These are phyloP conservation scores for Syritta pipiens DNA, from an alignment of 2,888 invertebrate genomes.

Conservation along the genomic window DNA sequence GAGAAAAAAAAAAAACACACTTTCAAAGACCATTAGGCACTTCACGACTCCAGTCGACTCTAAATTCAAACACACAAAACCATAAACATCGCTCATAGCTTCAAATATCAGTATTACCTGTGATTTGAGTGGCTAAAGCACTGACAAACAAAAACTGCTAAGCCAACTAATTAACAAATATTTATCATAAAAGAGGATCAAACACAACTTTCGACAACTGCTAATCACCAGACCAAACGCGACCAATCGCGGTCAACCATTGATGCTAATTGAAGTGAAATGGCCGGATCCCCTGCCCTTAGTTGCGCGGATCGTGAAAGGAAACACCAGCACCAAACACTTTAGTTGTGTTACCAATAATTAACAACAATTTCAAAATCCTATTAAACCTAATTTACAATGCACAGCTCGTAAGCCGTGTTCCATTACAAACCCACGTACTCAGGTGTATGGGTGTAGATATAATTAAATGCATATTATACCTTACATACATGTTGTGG, in stretches of 20 bases:
- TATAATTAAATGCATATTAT: slow-evolving; percentile 63
- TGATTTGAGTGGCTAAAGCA: neutral
- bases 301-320: neutral
- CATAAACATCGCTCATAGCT: slow-evolving; percentile 9
- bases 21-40: slow-evolving; percentile 16
- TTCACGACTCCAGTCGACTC: slow-evolving; percentile 22
- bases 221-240: slow-evolving; percentile 43
- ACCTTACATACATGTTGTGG: slow-evolving; percentile 52
- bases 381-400: slow-evolving; percentile 64
- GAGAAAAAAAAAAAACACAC: slow-evolving; percentile 21
- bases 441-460: slow-evolving; percentile 3
- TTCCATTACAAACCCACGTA: slow-evolving; percentile 26
- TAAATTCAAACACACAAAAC: slow-evolving; percentile 3
- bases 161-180: slow-evolving; percentile 53
- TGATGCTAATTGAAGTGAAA: slow-evolving; percentile 67
- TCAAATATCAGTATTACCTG: slow-evolving; percentile 4
- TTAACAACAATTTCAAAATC: slow-evolving; percentile 66
- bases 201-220: slow-evolving; percentile 19
- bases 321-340: slow-evolving; percentile 48
- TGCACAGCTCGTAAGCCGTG: slow-evolving; percentile 52
- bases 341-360: slow-evolving; percentile 64
- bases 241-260: slow-evolving; percentile 54
- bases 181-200: slow-evolving; percentile 40
- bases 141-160: slow-evolving; percentile 35
- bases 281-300: slow-evolving; percentile 1